Conservation (phyloP, 2,113 vertebrate genomes). For the Mesitornis unicolor region DNA sequence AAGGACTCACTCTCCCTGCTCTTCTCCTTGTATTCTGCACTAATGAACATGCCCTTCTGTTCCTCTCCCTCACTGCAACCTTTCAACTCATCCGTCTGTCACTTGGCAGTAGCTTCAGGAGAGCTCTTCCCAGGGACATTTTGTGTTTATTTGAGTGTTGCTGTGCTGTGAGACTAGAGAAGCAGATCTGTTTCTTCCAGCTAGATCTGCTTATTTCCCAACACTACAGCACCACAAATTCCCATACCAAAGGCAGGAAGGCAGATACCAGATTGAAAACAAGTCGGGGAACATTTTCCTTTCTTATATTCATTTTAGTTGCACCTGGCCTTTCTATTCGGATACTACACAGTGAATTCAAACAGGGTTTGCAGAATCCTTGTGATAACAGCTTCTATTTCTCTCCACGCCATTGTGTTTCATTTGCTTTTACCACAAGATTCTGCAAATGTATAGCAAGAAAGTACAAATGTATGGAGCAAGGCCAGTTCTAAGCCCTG, state of each 20-base stretch:
- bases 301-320: background rate
- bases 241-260: background rate
- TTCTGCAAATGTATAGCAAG: background rate
- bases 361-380: background rate
- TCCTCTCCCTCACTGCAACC: background rate
- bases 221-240: background rate
- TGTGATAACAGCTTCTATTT: background rate
- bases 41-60: conserved; percentile 36
- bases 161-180: conserved; percentile 22
- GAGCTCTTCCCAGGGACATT: conserved; percentile 14
- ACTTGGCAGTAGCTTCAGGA: background rate
- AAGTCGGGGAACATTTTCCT: background rate
- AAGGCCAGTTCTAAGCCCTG: background rate
- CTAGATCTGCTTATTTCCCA: conserved; percentile 28
- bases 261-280: background rate
- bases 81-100: conserved; percentile 45
- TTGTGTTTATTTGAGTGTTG: conserved; percentile 41
- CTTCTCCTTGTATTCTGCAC: background rate
- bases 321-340: background rate
- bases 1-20: background rate
- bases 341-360: background rate
- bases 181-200: conserved; percentile 3
- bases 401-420: background rate
- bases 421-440: background rate
- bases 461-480: background rate